A percentile compares a stretch with the other conserved stretches of the same genome.
Conservation (phyloP, 1,140 invertebrate genomes). For the Ylistrum balloti region DNA sequence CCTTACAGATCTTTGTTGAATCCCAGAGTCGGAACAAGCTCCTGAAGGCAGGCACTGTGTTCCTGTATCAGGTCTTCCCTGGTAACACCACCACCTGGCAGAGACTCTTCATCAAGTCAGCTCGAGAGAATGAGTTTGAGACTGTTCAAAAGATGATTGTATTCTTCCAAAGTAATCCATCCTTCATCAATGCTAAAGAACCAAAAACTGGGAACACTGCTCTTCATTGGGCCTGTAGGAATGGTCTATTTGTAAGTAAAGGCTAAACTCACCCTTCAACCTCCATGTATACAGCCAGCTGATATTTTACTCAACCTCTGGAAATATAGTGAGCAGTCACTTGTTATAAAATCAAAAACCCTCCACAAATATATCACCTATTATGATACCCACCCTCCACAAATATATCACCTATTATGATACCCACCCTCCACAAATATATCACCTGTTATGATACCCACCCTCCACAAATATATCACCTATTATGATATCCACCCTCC, state of each 20-base stretch:
- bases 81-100: constrained; percentile 78
- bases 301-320: no score
- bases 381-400: no score
- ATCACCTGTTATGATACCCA: no score
- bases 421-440: no score
- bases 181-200: constrained; percentile 80
- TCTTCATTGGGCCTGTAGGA: constrained; percentile 78
- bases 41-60: constrained; percentile 74
- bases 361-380: no score
- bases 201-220: constrained; percentile 78
- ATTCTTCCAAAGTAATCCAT: constrained; percentile 76
- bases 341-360: no score
- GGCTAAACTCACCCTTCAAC: no score
- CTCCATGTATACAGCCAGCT: no score
- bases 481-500: no score
- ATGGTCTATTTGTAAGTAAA: constrained; percentile 78
- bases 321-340: no score
- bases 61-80: constrained; percentile 82
- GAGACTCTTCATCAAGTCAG: constrained; percentile 76
- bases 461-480: no score
- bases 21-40: constrained; percentile 79
- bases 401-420: no score
- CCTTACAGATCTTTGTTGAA: constrained; percentile 78
- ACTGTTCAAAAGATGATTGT: constrained; percentile 78
- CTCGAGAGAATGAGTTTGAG: constrained; percentile 78